Evolutionary conservation across 1,140 invertebrate species (phyloP).

Genomic region (Himalopsyche phryganea): DNA sequence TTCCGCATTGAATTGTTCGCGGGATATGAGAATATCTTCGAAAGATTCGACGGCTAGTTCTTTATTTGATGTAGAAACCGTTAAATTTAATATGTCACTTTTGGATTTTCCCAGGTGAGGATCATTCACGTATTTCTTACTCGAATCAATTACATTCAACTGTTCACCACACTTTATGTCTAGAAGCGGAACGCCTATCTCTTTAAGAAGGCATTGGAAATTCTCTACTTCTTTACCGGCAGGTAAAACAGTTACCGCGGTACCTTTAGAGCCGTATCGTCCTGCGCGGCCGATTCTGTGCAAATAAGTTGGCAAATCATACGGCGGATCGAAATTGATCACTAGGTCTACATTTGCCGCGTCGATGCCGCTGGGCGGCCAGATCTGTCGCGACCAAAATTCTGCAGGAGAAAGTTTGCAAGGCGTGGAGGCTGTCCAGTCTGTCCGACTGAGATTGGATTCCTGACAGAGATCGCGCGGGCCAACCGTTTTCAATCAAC

Average conservation of each 20-base stretch:
- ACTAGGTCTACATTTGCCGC: slow-evolving; percentile 89
- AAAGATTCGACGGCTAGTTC: not conserved
- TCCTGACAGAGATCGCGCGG: slow-evolving; percentile 68
- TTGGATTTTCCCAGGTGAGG: not conserved
- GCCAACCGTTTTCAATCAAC: slow-evolving; percentile 67
- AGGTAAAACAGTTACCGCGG: slow-evolving; percentile 64
- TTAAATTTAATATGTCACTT: not conserved
- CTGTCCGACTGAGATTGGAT: slow-evolving; percentile 75
- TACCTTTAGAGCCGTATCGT: slow-evolving; percentile 77
- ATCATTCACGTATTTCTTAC: not conserved
- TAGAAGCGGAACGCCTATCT: not conserved
- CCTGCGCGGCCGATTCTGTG: slow-evolving; percentile 95
- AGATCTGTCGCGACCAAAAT: slow-evolving; percentile 91
- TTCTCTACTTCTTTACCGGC: slow-evolving; percentile 55
- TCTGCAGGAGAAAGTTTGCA: slow-evolving; percentile 75
- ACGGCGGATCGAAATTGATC: slow-evolving; percentile 87
- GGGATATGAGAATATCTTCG: not conserved
- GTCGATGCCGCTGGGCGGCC: slow-evolving; percentile 84
- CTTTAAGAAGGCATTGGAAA: slow-evolving; percentile 43
- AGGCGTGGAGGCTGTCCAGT: slow-evolving; percentile 67
- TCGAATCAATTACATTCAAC: not conserved
- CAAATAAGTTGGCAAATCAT: slow-evolving; percentile 83
- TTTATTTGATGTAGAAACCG: not conserved
- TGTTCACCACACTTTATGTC: not conserved
- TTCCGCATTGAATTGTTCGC: not conserved